A percentile compares a stretch with the other conserved stretches of the same genome.
Conservation (phyloP, 2,113 vertebrate species). For the Aspiorhynchus laticeps region DNA sequence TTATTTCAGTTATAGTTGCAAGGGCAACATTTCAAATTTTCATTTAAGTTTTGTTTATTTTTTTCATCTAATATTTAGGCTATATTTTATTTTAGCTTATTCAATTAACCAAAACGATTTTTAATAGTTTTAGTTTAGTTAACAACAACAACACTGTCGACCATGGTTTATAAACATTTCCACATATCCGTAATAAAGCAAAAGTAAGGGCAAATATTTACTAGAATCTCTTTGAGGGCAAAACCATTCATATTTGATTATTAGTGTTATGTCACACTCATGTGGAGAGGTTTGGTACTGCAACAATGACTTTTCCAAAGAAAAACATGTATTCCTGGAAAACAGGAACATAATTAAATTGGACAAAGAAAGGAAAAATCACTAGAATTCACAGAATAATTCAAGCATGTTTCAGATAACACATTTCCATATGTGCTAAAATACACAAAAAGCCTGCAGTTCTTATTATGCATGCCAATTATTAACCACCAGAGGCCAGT, state of each 20-base stretch:
- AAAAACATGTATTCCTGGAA: background rate
- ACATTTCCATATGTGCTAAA: background rate
- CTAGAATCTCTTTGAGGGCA: background rate
- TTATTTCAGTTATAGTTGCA: no score
- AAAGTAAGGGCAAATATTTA: background rate
- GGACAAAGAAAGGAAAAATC: background rate
- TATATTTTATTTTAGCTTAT: background rate
- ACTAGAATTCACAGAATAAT: background rate
- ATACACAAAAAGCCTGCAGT: background rate
- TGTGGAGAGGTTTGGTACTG: slow-evolving; percentile 45
- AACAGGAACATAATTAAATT: background rate
- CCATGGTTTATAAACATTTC: background rate
- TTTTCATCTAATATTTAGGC: background rate
- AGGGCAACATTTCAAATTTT: no score
- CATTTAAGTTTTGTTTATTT: background rate
- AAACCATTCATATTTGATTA: slow-evolving; percentile 29
- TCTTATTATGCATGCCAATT: background rate
- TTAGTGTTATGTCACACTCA: slow-evolving; percentile 34
- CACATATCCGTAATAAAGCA: background rate
- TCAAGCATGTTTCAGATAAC: background rate
- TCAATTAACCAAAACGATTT: background rate
- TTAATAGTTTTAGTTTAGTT: background rate
- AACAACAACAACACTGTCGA: background rate
- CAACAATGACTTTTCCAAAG: background rate
- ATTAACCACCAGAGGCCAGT: slow-evolving; percentile 63